phyloP scores from a whole-genome alignment of 2,113 vertebrate genomes.

The Artemisiospiza belli region DNA sequence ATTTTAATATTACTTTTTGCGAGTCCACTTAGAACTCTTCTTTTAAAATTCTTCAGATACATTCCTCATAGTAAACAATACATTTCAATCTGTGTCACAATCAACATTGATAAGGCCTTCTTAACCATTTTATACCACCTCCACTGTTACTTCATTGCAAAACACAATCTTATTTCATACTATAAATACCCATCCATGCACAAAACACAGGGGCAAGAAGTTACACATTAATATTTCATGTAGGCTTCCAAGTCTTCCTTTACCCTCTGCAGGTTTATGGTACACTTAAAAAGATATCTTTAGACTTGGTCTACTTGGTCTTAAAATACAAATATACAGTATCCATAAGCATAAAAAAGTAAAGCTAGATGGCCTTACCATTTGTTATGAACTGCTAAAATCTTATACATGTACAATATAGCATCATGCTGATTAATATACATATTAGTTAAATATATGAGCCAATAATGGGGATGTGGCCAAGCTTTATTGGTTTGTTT shows the following conservation, averaged over 20 bases:
- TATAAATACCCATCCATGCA: slow-evolving; percentile 55
- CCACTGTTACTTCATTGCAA: slow-evolving; percentile 51
- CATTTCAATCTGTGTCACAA: slow-evolving; percentile 68
- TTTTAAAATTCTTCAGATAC: slow-evolving; percentile 75
- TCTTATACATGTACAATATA: slow-evolving; percentile 73
- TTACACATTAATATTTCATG: slow-evolving; percentile 39
- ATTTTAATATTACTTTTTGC: slow-evolving; percentile 56
- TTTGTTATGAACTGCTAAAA: slow-evolving; percentile 69
- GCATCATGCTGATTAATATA: slow-evolving; percentile 71
- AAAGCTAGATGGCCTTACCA: slow-evolving; percentile 71
- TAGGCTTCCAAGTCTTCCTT: slow-evolving; percentile 38
- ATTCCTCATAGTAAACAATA: slow-evolving; percentile 79
- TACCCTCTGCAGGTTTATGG: slow-evolving; percentile 34
- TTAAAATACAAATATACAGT: slow-evolving; percentile 76
- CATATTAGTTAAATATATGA: slow-evolving; percentile 55
- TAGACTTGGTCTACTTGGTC: slow-evolving; percentile 74
- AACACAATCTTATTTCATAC: slow-evolving; percentile 42
- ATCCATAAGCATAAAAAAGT: slow-evolving; percentile 71
- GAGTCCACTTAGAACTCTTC: slow-evolving; percentile 51
- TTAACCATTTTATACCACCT: slow-evolving; percentile 61
- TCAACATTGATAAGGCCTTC: slow-evolving; percentile 72
- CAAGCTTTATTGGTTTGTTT: slow-evolving; percentile 12
- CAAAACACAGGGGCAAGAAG: slow-evolving; percentile 49
- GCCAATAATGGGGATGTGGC: background rate
- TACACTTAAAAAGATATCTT: slow-evolving; percentile 59